Base-by-base conservation (phyloP, 2,113 vertebrate species). In the Perca schrenkii region DNA sequence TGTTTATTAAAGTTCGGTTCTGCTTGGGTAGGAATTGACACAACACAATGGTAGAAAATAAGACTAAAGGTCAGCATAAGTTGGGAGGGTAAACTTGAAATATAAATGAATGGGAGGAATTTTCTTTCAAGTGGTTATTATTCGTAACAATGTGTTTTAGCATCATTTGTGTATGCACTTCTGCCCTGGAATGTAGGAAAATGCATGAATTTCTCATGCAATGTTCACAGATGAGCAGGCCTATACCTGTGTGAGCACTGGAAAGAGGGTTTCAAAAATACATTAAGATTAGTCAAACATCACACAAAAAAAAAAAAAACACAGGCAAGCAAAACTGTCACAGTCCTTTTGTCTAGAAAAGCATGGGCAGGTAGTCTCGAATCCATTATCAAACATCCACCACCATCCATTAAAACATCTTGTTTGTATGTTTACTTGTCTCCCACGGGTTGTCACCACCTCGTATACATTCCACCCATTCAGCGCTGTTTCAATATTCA, bases 401-500 rank as follows among this genome's bases (percentile, higher is more conserved):
- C 63, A 53, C 83, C 90, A 89, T 86, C 89, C 90, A 94, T 96
- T 95, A 95, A 95, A 95, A 95, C 80, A 79, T 90, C 83, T 82
- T 85, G 86, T 94, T 89, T 60, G 84, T 92, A 92, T 94, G 92
- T 92, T 94, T 94, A 88, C 87, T 57, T 77, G 85, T 89, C 71
- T 81, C 47, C 79, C 60, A 64, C 11, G 68, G 90, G 89, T 94
- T 90, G 92, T 94, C 92, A 90, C 85, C 83, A 28, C 88, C 92
- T 94, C 90, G 92, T 93, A 93, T 90, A 80, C 93, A 61, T 80
- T 93, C 91, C 89, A 89, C 87, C 58, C 93, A 95, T 94, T 96
- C 89, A 86, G 94, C 6, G 6, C 85, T 90, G 93, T 95, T 96
- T 96, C 96, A 96, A 95, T 96, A 98, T 98, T 97, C 96, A 97